phyloP scores from a whole-genome alignment of 2,113 vertebrate species.

The Oplegnathus fasciatus region DNA sequence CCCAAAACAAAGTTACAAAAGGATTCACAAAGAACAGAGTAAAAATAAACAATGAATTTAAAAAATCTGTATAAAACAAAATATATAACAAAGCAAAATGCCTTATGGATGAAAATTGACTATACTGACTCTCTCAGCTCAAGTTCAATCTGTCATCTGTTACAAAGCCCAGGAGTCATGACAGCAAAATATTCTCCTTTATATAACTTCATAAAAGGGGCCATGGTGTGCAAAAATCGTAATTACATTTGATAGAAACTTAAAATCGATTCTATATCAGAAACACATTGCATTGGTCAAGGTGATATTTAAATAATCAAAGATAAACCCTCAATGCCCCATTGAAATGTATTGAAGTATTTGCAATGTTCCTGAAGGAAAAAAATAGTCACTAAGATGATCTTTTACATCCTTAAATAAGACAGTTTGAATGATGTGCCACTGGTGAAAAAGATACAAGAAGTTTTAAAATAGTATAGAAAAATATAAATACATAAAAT shows the following conservation, averaged over 20 bases:
- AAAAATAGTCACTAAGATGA: not conserved
- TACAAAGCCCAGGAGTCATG: too few relatives aligned
- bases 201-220: too few relatives aligned
- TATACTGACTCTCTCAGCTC: not conserved
- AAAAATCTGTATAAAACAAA: not conserved
- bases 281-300: too few relatives aligned
- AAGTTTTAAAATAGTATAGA: conserved; percentile 6
- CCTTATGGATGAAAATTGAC: not conserved
- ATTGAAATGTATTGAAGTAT: too few relatives aligned
- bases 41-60: not conserved
- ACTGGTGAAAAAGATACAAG: not conserved
- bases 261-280: too few relatives aligned
- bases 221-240: too few relatives aligned
- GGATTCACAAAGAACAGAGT: not conserved
- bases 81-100: not conserved
- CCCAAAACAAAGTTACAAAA: not conserved
- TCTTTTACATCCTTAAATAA: not conserved
- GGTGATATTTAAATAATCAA: too few relatives aligned
- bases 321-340: too few relatives aligned
- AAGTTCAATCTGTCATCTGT: not conserved
- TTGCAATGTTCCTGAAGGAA: too few relatives aligned
- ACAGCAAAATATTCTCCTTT: not conserved
- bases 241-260: too few relatives aligned
- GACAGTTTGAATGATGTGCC: not conserved
- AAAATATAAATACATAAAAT: too few relatives aligned